These are phyloP conservation scores for Hermetia illucens DNA, from an alignment of 1,140 invertebrate species.

Conservation along the genomic window DNA sequence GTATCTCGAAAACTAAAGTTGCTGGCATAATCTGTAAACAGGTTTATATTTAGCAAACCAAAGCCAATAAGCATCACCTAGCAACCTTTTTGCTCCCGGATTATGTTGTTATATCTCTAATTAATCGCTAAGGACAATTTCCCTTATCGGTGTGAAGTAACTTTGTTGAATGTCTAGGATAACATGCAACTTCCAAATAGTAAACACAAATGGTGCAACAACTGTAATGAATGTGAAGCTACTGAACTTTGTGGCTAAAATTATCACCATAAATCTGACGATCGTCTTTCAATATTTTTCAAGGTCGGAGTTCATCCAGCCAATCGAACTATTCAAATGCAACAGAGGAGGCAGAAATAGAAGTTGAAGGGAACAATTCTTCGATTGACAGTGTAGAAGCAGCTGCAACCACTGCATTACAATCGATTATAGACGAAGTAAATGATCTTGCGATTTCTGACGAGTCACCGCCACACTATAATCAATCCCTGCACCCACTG, in stretches of 20 bases:
- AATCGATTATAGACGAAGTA: slow-evolving; percentile 5
- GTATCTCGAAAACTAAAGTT: slow-evolving; percentile 27
- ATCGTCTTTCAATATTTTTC: not conserved
- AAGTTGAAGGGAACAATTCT: not conserved
- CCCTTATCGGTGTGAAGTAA: too few relatives aligned
- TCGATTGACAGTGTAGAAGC: not conserved
- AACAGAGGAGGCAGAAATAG: not conserved
- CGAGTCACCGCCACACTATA: not conserved
- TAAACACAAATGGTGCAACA: not conserved
- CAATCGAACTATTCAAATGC: not conserved
- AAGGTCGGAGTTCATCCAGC: not conserved
- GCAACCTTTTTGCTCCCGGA: not conserved
- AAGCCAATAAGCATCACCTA: not conserved
- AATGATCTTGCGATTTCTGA: not conserved
- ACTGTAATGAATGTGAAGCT: not conserved
- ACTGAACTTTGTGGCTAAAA: too few relatives aligned
- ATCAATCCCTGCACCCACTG: too few relatives aligned
- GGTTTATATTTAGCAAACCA: slow-evolving; percentile 31
- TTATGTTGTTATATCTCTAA: slow-evolving; percentile 3
- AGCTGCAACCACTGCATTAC: slow-evolving; percentile 1
- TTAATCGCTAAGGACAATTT: too few relatives aligned
- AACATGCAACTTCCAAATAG: not conserved
- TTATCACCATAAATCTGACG: not conserved
- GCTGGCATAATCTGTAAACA: slow-evolving; percentile 44
- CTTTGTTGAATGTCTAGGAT: not conserved